Base-by-base conservation (phyloP, 2,888 invertebrate genomes). In the Heliconius ismenius region DNA sequence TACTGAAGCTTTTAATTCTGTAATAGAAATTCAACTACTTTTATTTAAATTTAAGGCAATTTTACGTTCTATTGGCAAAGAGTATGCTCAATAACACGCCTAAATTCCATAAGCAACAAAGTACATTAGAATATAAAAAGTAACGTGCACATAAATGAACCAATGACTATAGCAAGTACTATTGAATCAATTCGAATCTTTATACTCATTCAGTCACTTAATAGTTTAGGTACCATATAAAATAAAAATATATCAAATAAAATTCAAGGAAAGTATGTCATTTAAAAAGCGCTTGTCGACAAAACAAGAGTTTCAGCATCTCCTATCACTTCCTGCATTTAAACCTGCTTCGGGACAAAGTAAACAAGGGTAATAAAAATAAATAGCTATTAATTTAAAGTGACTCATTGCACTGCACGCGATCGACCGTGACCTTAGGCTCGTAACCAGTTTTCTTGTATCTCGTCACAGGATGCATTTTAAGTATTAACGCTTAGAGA, bases 361-460 rank as follows among this genome's bases (percentile, higher is more conserved):
- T 58, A 70, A 70, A 58, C 36, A 58, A 43, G 43, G 54, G 54
- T n/a, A 70, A 58, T 58, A 58, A 58, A 58, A n/a, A 58, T n/a
- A 58, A n/a, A 58, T n/a, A n/a, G 3, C 13, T 58, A 70, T 24
- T 15, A 13, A 67, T 43, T 36, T 58, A 32, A 58, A 24, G 24
- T 70, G 70, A 70, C 70, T 70, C 74, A 82, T 70, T 70, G 58
- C 58, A 70, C 74, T 80, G 83, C 81, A 82, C 81, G 81, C 83
- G 83, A 49, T 73, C 77, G 81, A 83, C 87, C 87, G 82, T 87
- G 87, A 87, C 86, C 87, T 83, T 81, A 24, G 72, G 62, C 67
- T 73, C 58, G 32, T 76, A 69, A 80, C 80, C 78, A 78, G 79
- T 81, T 77, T 76, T 24, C 49, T 62, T 36, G 49, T 69, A 15